Percentiles rank a stretch among this genome's conserved stretches.
Conservation (phyloP, 2,113 vertebrate species). For the Xyrauchen texanus region DNA sequence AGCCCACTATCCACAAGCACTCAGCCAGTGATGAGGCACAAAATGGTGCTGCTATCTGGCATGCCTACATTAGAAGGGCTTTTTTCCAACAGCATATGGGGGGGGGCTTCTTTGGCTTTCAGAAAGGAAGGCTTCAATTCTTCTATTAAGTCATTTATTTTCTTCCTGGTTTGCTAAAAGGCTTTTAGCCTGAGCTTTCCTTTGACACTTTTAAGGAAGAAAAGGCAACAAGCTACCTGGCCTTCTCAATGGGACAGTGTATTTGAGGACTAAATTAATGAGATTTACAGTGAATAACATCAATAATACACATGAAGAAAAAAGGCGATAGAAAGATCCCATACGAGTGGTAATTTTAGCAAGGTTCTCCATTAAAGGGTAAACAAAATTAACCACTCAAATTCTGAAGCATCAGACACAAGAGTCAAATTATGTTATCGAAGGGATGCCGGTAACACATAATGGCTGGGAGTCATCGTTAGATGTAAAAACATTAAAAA, state of each 20-base stretch:
- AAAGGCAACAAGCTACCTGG: slow-evolving; percentile 43
- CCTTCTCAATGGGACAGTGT: slow-evolving; percentile 45
- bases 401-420: slow-evolving; percentile 34
- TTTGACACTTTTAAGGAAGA: slow-evolving; percentile 59
- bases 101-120: slow-evolving; percentile 59
- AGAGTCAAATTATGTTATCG: slow-evolving; percentile 34
- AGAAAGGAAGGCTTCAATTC: slow-evolving; percentile 54
- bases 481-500: too few relatives aligned
- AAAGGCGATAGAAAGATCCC: slow-evolving; percentile 22
- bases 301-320: slow-evolving; percentile 40
- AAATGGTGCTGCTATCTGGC: slow-evolving; percentile 54
- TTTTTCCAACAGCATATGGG: neutral
- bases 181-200: slow-evolving; percentile 72
- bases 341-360: slow-evolving; percentile 37
- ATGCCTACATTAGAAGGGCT: slow-evolving; percentile 59
- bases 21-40: slow-evolving; percentile 50
- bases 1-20: slow-evolving; percentile 56
- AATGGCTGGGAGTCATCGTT: neutral
- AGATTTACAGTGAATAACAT: slow-evolving; percentile 55
- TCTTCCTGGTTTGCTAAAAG: slow-evolving; percentile 70
- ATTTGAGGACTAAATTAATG: slow-evolving; percentile 57
- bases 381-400: slow-evolving; percentile 49
- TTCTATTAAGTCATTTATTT: slow-evolving; percentile 76
- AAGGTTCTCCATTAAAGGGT: slow-evolving; percentile 45
- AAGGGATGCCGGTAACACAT: slow-evolving; percentile 19